A percentile compares a stretch with the other conserved stretches of the same genome.
These are phyloP conservation scores for Brachionus calyciflorus DNA, from an alignment of 1,140 invertebrate genomes.

Conservation along the genomic window DNA sequence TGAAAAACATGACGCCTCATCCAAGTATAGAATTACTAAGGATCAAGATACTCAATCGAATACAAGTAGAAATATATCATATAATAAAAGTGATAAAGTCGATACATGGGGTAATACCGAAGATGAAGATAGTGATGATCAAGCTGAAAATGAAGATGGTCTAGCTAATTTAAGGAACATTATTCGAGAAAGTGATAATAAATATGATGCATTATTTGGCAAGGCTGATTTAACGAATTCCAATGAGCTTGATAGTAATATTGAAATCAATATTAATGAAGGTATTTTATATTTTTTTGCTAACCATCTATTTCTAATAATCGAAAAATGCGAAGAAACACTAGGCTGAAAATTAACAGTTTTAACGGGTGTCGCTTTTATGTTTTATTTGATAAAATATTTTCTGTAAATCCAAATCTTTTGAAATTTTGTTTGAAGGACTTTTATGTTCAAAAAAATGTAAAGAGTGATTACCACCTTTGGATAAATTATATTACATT, in stretches of 20 bases:
- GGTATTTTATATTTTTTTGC: background rate
- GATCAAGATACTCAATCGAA: conserved; percentile 9
- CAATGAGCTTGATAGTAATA: conserved; percentile 14
- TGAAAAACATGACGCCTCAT: background rate
- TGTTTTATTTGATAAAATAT: too few relatives aligned
- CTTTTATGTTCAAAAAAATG: too few relatives aligned
- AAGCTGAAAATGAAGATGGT: background rate
- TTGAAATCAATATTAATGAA: conserved; percentile 33
- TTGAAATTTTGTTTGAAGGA: too few relatives aligned
- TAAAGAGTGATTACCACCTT: too few relatives aligned
- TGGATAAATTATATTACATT: too few relatives aligned
- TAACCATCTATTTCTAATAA: too few relatives aligned
- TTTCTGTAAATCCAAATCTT: too few relatives aligned
- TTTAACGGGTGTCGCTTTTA: too few relatives aligned
- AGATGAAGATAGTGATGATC: conserved; percentile 36
- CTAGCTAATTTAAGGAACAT: conserved; percentile 8
- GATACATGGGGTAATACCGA: conserved; percentile 20
- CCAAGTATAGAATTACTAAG: conserved; percentile 1
- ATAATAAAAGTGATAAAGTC: conserved; percentile 9
- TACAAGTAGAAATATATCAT: conserved; percentile 5
- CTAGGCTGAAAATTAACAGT: too few relatives aligned
- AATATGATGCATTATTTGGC: conserved; percentile 21
- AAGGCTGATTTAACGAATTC: conserved; percentile 24
- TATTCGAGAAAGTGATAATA: conserved; percentile 17
- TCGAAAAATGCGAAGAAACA: too few relatives aligned